A percentile compares a stretch with the other conserved stretches of the same genome.
phyloP scores from a whole-genome alignment of 2,888 invertebrate genomes.

The Eristalis arbustorum region DNA sequence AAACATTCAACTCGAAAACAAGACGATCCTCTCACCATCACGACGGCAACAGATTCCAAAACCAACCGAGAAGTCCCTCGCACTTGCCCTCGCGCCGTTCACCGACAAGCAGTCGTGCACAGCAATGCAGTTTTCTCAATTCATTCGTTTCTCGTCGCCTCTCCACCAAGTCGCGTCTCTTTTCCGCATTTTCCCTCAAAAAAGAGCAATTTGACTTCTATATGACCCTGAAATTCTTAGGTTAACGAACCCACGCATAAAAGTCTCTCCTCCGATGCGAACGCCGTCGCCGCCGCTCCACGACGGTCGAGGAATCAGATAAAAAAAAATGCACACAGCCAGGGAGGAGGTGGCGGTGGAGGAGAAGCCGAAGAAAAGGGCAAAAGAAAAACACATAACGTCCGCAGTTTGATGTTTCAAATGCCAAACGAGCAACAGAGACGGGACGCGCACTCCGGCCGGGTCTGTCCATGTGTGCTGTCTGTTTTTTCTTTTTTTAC shows the following conservation, averaged over 20 bases:
- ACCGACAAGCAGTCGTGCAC: neutral
- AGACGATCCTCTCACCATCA: conserved; percentile 32
- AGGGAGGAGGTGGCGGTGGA: neutral
- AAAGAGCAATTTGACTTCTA: conserved; percentile 73
- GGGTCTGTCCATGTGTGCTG: neutral
- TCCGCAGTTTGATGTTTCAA: neutral
- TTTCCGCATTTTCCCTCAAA: conserved; percentile 48
- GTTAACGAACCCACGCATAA: conserved; percentile 74
- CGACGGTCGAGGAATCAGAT: neutral
- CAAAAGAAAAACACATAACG: conserved; percentile 22
- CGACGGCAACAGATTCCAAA: conserved; percentile 37
- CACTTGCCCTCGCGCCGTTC: neutral
- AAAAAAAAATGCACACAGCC: conserved; percentile 47
- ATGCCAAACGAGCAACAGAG: conserved; percentile 16
- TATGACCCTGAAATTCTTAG: conserved; percentile 74
- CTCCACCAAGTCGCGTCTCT: neutral
- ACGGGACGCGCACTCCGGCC: neutral
- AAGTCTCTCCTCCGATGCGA: conserved; percentile 40
- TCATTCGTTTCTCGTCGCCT: neutral
- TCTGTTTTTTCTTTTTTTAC: conserved; percentile 22
- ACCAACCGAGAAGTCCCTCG: conserved; percentile 8
- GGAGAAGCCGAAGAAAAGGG: conserved; percentile 13
- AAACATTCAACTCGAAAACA: conserved; percentile 50
- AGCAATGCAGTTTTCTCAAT: conserved; percentile 46
- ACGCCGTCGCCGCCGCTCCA: conserved; percentile 6